phyloP scores from a whole-genome alignment of 2,888 invertebrate genomes.

The Xestoiulus laeticollis region DNA sequence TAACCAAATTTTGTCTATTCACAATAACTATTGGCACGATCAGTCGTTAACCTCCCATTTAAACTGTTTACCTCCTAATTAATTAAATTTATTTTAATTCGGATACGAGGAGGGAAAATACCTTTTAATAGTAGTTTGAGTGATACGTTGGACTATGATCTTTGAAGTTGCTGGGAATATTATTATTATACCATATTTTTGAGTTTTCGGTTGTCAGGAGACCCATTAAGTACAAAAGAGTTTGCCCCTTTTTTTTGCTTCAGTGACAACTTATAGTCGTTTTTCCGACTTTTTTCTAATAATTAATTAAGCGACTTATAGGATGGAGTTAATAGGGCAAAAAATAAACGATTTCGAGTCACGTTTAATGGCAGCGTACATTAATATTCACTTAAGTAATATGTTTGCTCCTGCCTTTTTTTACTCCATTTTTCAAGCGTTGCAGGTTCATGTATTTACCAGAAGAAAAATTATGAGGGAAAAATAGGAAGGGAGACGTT shows the following conservation, averaged over 20 bases:
- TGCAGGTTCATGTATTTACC: neutral
- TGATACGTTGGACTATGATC: too few species aligned
- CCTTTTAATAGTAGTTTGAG: too few species aligned
- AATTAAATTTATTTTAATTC: too few species aligned
- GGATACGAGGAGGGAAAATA: too few species aligned
- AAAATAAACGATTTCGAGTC: constrained; percentile 36
- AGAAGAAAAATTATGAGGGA: neutral
- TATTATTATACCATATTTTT: too few species aligned
- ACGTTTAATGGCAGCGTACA: constrained; percentile 45
- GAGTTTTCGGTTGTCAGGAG: neutral
- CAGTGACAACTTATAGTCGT: neutral
- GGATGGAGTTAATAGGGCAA: constrained; percentile 40
- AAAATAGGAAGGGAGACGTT: neutral
- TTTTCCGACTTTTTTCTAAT: neutral
- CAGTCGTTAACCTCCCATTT: too few species aligned
- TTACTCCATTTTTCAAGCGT: neutral
- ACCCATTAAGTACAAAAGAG: neutral
- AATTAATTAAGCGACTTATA: constrained; percentile 4
- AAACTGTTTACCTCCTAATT: too few species aligned
- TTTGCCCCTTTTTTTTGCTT: neutral
- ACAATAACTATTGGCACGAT: too few species aligned
- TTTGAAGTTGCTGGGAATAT: too few species aligned
- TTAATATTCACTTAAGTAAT: constrained; percentile 44
- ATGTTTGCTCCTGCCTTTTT: constrained; percentile 18
- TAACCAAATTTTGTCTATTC: too few species aligned